phyloP scores from a whole-genome alignment of 2,888 invertebrate genomes.

The Clivina fossor region DNA sequence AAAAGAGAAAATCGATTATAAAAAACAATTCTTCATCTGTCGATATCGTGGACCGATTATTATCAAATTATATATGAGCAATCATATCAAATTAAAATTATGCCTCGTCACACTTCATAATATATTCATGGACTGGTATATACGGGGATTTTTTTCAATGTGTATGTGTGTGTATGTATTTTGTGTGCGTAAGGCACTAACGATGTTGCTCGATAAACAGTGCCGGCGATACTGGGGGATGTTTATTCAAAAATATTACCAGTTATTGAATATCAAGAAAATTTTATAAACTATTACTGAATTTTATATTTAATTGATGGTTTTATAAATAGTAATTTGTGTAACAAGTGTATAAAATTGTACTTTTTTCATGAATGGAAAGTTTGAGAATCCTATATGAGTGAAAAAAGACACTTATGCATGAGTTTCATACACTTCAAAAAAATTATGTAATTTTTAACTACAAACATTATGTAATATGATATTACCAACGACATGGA shows the following conservation, averaged over 20 bases:
- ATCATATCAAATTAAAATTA: constrained; percentile 50
- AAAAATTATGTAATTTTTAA: too few species aligned
- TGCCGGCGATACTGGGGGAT: not conserved
- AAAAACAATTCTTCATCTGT: constrained; percentile 42
- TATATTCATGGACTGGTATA: constrained; percentile 44
- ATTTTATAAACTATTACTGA: too few species aligned
- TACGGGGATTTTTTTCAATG: not conserved
- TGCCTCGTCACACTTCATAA: constrained; percentile 49
- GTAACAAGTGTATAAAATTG: too few species aligned
- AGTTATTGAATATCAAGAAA: too few species aligned
- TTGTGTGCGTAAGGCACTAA: constrained; percentile 21
- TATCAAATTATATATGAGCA: constrained; percentile 50
- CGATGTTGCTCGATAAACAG: constrained; percentile 8
- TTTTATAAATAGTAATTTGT: not conserved
- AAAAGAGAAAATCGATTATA: constrained; percentile 29
- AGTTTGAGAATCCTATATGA: too few species aligned
- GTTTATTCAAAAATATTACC: too few species aligned
- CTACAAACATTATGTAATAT: too few species aligned
- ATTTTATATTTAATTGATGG: not conserved
- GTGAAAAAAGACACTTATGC: too few species aligned
- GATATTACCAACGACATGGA: too few species aligned
- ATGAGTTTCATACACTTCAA: too few species aligned
- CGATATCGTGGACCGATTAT: constrained; percentile 42
- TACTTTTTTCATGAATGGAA: too few species aligned
- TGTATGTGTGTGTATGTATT: constrained; percentile 15